Base-by-base conservation (phyloP, 2,113 vertebrate genomes). In the Oryzias celebensis region DNA sequence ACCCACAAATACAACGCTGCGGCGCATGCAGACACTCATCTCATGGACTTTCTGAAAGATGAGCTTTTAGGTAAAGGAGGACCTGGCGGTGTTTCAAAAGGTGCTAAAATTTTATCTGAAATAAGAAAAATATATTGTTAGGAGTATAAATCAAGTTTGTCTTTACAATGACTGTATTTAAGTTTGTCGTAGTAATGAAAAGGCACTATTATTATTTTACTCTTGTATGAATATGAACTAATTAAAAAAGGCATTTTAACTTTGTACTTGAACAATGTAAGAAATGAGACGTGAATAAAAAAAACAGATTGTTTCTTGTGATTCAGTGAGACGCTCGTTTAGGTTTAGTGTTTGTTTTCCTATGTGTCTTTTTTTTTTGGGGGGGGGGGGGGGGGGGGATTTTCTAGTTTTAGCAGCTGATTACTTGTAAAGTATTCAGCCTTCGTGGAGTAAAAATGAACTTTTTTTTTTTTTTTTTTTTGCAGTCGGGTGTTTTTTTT, bases 41-140 rank as follows among this genome's bases (percentile, higher is more conserved):
- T 91, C 94, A 85, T 82, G 91, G 93, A 92, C 92, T 80, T 65
- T 79, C 85, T 84, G 82, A 77, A 83, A 83, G 85, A 87, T 80
- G 86, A 86, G 83, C 77, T 90, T 87, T 87, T 82, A 81, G 81
- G 81, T 90, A 93, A 88, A 93, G 73, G 93, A 94, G 92, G 93
- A 90, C 84, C 72, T 61, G 85, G 77, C 73, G 92, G 92, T 89
- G 93, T 94, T 94, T 95, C 83, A 95, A 94, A 94, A 95, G 97
- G 97, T 98, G 97, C 97, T 98, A 98, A 94, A 96, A 96, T 95
- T 97, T 95, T 97, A 96, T 98, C 94, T 95, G 93, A 94, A 95
- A 94, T 93, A 93, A 93, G 92, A 94, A 93, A 96, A 94, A 94
- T 96, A 95, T 96, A 93, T 92, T 89, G 89, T 92, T 89, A 89